Percentiles rank a stretch among this genome's conserved stretches.
Conservation (phyloP, 2,888 invertebrate species). For the Slavum lentiscoides region DNA sequence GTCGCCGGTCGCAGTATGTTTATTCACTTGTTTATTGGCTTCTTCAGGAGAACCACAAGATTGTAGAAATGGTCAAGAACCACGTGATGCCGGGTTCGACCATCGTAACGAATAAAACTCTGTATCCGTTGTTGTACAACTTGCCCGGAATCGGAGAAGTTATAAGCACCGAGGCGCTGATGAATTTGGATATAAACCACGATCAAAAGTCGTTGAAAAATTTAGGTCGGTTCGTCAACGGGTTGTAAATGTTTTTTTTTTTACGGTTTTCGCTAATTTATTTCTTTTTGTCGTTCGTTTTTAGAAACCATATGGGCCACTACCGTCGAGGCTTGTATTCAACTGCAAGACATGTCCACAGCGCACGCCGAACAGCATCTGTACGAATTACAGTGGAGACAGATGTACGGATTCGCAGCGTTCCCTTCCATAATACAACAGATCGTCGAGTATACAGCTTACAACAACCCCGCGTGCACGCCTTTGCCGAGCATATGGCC, state of each 20-base stretch:
- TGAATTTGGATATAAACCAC: constrained; percentile 61
- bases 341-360: constrained; percentile 62
- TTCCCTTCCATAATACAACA: constrained; percentile 58
- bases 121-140: constrained; percentile 56
- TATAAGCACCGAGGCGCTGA: constrained; percentile 61
- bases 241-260: not conserved
- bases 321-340: constrained; percentile 66
- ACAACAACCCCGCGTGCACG: constrained; percentile 31
- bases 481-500: constrained; percentile 49
- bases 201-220: constrained; percentile 60
- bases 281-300: constrained; percentile 54
- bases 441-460: constrained; percentile 57
- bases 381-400: constrained; percentile 61
- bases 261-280: not conserved
- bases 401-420: constrained; percentile 60
- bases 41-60: constrained; percentile 50
- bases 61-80: constrained; percentile 59
- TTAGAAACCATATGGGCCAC: constrained; percentile 70
- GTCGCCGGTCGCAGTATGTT: not conserved
- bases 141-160: constrained; percentile 58
- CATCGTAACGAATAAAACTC: constrained; percentile 60
- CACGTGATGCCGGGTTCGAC: constrained; percentile 61
- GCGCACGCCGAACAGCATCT: constrained; percentile 60
- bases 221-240: constrained; percentile 59
- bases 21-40: not conserved